These are phyloP conservation scores for Hemitrygon akajei DNA, from an alignment of 2,797 vertebrate genomes.

Conservation along the genomic window DNA sequence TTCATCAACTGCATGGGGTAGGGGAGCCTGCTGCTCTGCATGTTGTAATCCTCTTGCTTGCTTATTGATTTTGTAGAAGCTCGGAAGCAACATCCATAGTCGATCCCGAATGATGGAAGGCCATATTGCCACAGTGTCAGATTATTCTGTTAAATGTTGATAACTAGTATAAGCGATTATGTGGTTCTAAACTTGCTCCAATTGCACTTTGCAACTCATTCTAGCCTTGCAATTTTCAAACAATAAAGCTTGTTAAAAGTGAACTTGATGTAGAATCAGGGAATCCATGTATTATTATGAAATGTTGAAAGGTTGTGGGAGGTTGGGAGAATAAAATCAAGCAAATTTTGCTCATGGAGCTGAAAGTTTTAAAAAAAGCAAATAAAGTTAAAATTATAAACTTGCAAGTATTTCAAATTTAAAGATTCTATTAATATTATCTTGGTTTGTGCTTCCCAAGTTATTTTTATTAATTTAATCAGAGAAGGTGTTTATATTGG, in stretches of 20 bases:
- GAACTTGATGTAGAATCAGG: neutral
- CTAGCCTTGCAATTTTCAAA: neutral
- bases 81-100: no score
- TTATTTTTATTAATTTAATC: slow-evolving; percentile 1
- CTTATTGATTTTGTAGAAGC: no score
- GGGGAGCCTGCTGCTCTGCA: no score
- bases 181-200: neutral
- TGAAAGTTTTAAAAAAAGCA: neutral
- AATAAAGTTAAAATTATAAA: neutral
- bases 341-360: neutral
- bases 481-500: neutral
- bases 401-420: neutral
- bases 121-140: no score
- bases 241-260: neutral
- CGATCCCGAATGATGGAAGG: no score
- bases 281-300: neutral
- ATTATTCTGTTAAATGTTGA: neutral
- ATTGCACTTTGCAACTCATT: neutral
- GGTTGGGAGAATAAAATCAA: neutral
- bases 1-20: no score
- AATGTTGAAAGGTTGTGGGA: neutral
- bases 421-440: neutral
- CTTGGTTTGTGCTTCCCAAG: neutral
- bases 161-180: neutral
- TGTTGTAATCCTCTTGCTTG: no score